Percentiles rank a stretch among this genome's conserved stretches.
phyloP scores from a whole-genome alignment of 2,113 vertebrate species.

The Platysteira castanea region DNA sequence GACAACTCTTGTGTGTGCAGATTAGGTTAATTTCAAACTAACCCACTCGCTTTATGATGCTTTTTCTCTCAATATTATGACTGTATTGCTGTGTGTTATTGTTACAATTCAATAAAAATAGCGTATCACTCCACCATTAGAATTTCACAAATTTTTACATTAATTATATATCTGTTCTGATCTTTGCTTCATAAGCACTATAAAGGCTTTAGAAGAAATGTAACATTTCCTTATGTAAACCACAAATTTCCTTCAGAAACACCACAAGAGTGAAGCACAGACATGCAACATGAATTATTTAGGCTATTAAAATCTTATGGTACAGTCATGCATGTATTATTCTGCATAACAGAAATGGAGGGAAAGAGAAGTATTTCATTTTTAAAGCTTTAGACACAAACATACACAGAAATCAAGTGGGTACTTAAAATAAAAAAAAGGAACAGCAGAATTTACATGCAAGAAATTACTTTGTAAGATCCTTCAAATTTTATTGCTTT shows the following conservation, averaged over 20 bases:
- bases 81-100: background rate
- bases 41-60: background rate
- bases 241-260: background rate
- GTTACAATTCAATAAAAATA: background rate
- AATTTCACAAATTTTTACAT: background rate
- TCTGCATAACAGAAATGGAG: background rate
- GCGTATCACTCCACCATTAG: background rate
- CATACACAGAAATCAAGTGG: background rate
- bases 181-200: background rate
- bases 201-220: background rate
- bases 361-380: background rate
- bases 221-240: background rate
- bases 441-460: constrained; percentile 8
- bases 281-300: constrained; percentile 29
- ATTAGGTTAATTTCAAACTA: background rate
- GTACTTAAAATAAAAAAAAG: background rate
- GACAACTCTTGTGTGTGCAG: background rate
- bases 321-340: background rate
- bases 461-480: constrained; percentile 53
- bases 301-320: background rate
- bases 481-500: constrained; percentile 39
- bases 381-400: background rate
- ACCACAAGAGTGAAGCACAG: background rate
- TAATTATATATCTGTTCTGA: background rate
- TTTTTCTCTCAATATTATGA: background rate